These are phyloP conservation scores for Tragulus kanchil DNA, from an alignment of 2,113 vertebrate species.

Conservation along the genomic window DNA sequence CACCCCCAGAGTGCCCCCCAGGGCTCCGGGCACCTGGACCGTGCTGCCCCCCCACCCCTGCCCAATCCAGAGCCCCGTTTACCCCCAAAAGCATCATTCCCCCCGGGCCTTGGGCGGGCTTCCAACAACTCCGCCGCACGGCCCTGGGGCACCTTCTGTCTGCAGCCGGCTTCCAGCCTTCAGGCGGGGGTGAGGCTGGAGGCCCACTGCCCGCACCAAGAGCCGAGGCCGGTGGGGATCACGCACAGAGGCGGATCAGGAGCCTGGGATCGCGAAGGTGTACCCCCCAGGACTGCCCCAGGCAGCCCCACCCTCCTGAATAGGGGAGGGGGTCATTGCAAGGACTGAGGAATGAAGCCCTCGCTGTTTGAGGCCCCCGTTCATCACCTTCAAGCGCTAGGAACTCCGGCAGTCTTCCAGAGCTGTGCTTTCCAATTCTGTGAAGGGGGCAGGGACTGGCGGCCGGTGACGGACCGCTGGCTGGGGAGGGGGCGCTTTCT, in stretches of 20 bases:
- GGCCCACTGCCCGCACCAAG: background rate
- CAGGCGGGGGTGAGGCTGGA: background rate
- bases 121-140: background rate
- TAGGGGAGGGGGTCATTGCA: background rate
- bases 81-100: background rate
- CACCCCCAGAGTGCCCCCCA: accelerated
- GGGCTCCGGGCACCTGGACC: background rate
- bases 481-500: accelerated
- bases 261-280: background rate
- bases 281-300: background rate
- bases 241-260: background rate
- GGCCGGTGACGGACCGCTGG: accelerated
- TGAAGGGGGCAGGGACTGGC: accelerated
- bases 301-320: background rate
- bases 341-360: background rate
- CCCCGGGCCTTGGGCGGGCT: background rate
- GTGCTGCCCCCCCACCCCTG: background rate
- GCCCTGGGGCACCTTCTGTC: background rate
- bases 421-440: accelerated
- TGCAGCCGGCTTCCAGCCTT: background rate
- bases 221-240: background rate
- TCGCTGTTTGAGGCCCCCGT: background rate
- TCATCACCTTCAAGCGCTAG: background rate
- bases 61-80: background rate
- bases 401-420: background rate